Conservation (phyloP, 1,140 invertebrate genomes). For the Calephelis nemesis region DNA sequence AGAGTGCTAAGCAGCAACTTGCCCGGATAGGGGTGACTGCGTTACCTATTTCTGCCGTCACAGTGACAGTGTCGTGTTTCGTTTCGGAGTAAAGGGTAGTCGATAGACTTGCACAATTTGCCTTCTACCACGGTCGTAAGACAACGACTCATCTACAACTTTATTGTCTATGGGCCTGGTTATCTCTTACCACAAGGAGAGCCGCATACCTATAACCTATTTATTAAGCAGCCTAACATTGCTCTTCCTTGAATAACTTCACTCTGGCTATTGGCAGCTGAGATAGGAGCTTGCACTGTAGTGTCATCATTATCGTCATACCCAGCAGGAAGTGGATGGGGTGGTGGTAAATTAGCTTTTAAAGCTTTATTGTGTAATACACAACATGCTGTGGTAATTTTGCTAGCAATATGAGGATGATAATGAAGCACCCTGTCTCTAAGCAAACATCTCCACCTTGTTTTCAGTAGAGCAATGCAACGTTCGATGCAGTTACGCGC, state of each 20-base stretch:
- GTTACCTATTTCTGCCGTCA: too few species aligned
- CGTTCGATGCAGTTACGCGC: slow-evolving; percentile 24
- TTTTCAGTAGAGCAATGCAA: slow-evolving; percentile 25
- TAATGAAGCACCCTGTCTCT: slow-evolving; percentile 26
- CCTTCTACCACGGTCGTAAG: too few species aligned
- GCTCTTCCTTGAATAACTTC: slow-evolving; percentile 12
- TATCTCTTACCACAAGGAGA: too few species aligned
- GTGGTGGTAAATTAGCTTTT: slow-evolving; percentile 13
- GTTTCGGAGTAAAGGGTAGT: too few species aligned
- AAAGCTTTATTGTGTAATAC: slow-evolving; percentile 31
- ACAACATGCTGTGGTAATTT: slow-evolving; percentile 31
- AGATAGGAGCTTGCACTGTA: not conserved
- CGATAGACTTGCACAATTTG: too few species aligned
- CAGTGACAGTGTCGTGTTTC: too few species aligned
- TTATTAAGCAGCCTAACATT: slow-evolving; percentile 2
- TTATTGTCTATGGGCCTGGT: too few species aligned
- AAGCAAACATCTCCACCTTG: slow-evolving; percentile 25
- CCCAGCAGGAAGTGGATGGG: not conserved
- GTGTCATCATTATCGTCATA: slow-evolving; percentile 2
- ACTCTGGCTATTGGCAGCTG: slow-evolving; percentile 1
- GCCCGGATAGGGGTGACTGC: too few species aligned
- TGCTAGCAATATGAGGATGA: slow-evolving; percentile 25
- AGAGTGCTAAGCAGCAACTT: too few species aligned
- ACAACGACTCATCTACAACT: too few species aligned
- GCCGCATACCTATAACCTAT: not conserved